phyloP scores from a whole-genome alignment of 2,888 invertebrate genomes.

The Caenorhabditis auriculariae region DNA sequence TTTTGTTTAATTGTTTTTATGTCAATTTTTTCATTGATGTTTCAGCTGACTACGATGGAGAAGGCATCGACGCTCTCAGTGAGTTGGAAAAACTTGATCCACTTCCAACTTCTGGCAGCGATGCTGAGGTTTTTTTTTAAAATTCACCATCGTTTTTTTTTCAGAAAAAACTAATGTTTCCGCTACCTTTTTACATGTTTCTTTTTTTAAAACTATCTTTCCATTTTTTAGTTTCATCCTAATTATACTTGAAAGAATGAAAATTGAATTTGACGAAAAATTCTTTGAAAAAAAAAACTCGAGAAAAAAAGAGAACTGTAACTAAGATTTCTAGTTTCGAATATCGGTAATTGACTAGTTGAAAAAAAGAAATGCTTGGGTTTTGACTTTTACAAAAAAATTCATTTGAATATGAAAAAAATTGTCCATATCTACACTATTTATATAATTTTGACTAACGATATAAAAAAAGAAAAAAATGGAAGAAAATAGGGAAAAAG shows the following conservation, averaged over 20 bases:
- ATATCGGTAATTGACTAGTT: too few species aligned
- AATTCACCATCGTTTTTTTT: not conserved
- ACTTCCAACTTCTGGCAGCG: conserved; percentile 26
- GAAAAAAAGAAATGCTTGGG: too few species aligned
- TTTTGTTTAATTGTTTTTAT: conserved; percentile 2
- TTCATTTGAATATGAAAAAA: too few species aligned
- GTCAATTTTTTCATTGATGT: not conserved
- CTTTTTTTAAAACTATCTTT: not conserved
- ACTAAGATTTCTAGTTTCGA: too few species aligned
- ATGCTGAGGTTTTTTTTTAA: conserved; percentile 9
- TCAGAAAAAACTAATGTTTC: not conserved
- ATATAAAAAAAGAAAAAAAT: too few species aligned
- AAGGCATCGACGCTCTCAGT: conserved; percentile 37
- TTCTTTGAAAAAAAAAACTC: too few species aligned
- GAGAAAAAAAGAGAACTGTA: too few species aligned
- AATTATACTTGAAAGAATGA: not conserved
- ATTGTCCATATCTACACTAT: too few species aligned
- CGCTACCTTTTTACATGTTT: not conserved
- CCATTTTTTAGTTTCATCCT: not conserved
- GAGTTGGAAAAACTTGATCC: conserved; percentile 53
- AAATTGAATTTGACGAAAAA: too few species aligned
- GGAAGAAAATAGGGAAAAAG: not conserved
- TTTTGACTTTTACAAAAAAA: too few species aligned
- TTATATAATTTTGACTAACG: too few species aligned
- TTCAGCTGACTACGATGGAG: conserved; percentile 30